These are phyloP conservation scores for Loriculus beryllinus DNA, from an alignment of 2,797 vertebrate genomes.

Conservation along the genomic window DNA sequence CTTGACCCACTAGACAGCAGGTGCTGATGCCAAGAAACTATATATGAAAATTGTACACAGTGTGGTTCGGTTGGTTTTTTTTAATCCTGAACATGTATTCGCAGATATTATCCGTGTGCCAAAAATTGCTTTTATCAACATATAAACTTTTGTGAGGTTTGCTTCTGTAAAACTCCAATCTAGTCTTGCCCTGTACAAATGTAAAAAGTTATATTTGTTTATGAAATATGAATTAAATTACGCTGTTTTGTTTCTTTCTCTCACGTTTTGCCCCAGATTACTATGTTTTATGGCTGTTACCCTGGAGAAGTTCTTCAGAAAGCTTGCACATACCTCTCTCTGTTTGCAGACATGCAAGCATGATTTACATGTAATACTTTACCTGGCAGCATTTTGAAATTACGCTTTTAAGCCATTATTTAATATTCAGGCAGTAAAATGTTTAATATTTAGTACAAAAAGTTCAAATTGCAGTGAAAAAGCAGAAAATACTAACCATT, in stretches of 20 bases:
- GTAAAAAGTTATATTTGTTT: slow-evolving; percentile 60
- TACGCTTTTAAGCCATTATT: background rate
- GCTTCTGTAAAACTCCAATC: slow-evolving; percentile 56
- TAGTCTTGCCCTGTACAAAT: slow-evolving; percentile 57
- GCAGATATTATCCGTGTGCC: slow-evolving; percentile 56
- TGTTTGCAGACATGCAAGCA: background rate
- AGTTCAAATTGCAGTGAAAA: background rate
- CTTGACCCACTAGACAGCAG: slow-evolving; percentile 92
- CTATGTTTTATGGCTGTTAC: background rate
- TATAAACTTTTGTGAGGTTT: slow-evolving; percentile 58
- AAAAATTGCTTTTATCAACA: slow-evolving; percentile 65
- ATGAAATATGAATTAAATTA: slow-evolving; percentile 45
- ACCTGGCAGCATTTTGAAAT: slow-evolving; percentile 18
- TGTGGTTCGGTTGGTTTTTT: background rate
- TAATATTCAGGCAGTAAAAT: background rate
- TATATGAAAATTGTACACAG: background rate
- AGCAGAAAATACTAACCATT: background rate
- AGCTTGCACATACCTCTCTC: background rate
- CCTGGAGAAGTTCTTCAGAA: slow-evolving; percentile 15
- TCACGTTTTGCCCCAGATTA: background rate
- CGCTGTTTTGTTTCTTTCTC: slow-evolving; percentile 33
- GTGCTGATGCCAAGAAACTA: slow-evolving; percentile 85
- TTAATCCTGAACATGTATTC: background rate
- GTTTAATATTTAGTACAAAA: background rate
- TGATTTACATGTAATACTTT: background rate